Base-by-base conservation (phyloP, 1,140 invertebrate genomes). In the Diploscapter pachys region DNA sequence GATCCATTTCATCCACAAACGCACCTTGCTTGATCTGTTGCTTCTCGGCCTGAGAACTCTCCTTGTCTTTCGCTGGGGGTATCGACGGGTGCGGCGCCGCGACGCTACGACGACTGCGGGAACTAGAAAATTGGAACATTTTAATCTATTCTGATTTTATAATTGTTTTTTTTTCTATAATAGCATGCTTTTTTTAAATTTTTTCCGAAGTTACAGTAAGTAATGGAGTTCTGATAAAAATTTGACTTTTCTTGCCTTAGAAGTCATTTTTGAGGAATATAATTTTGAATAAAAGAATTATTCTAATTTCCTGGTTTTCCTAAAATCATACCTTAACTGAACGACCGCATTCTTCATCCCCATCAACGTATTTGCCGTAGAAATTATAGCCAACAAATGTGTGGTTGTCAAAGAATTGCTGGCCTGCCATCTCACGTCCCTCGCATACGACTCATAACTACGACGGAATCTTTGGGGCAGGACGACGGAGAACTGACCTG, bases 331-430 rank as follows among this genome's bases (percentile, higher is more conserved):
- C 68, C 56, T 59, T 3, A 70, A 51, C 13, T 70, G 68, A 6
- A 70, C 50, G 0, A 59, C 68, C 4, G 94, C 93, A 82, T 93
- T 94, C 84, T 92, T 95, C 93, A 98, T 96, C 0, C 94, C 95
- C 93, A 98, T 98, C 31, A 99, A 88, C 0, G 96, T 98, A 86
- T 98, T 97, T 6, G 95, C 92, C 51, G 98, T 88, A 13, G 95
- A 92, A 53, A 99, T 93, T 61, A 98, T 91, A 55, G 94, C 92
- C 66, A 98, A 87, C 52, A 99, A 89, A 87, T 99, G 96, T 86
- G 96, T 95, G 3, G 94, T 97, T 0, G 94, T 98, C 11, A 98
- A 86, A 0, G 93, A 94, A 5, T 92, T 93, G 67, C 93, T 96
- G 13, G 98, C 88, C 87, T 97, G 93, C 95, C 95, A 98, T 85